Conservation (phyloP, 2,113 vertebrate species). For the Fulica atra region DNA sequence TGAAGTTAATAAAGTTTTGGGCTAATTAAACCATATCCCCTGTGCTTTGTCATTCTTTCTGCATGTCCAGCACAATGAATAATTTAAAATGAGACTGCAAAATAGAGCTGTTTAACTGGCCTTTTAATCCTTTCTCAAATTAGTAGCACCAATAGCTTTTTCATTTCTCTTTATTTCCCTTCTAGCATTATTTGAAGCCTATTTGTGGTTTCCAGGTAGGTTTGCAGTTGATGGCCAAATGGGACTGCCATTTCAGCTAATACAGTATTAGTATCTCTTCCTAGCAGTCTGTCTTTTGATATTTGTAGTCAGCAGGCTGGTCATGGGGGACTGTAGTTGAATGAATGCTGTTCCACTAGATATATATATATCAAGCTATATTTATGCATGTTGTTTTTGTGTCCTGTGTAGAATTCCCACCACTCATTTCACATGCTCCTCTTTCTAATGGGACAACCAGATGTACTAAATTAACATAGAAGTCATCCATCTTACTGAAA, state of each 20-base stretch:
- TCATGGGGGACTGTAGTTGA: not conserved
- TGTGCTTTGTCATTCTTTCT: constrained; percentile 8
- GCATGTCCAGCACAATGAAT: not conserved
- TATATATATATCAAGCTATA: not conserved
- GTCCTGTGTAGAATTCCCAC: not conserved
- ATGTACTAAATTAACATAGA: not conserved
- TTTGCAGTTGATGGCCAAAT: not conserved
- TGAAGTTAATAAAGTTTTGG: constrained; percentile 32
- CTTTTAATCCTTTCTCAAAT: constrained; percentile 28
- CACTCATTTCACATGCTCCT: not conserved
- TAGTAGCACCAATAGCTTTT: not conserved
- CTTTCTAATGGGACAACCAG: not conserved
- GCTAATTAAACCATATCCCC: constrained; percentile 44
- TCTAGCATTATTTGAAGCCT: not conserved
- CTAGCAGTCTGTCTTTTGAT: not conserved
- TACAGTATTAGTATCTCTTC: not conserved
- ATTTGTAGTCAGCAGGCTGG: not conserved
- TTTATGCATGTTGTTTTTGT: not conserved
- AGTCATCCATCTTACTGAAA: not conserved
- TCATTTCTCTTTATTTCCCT: not conserved
- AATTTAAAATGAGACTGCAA: constrained; percentile 29
- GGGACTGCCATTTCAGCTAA: not conserved
- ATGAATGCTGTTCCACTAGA: not conserved
- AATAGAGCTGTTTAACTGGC: not conserved
- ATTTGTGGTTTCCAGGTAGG: not conserved